A percentile compares a stretch with the other conserved stretches of the same genome.
phyloP scores from a whole-genome alignment of 2,113 vertebrate genomes.

The Balaeniceps rex region DNA sequence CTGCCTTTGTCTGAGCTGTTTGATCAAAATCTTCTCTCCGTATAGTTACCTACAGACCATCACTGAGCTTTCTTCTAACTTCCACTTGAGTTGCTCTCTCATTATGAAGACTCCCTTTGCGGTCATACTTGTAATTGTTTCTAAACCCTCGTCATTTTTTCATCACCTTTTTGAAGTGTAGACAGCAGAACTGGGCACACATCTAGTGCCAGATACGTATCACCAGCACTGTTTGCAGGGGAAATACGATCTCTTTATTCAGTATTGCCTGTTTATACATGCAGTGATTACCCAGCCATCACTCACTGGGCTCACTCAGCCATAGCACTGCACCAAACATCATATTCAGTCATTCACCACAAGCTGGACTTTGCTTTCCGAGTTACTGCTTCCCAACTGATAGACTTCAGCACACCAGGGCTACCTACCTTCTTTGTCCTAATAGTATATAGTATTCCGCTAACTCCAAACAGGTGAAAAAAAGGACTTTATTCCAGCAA shows the following conservation, averaged over 20 bases:
- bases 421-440: not conserved
- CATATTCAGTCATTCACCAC: not conserved
- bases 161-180: conserved; percentile 22
- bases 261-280: not conserved
- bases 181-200: not conserved
- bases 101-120: not conserved
- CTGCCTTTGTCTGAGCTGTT: not conserved
- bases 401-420: not conserved
- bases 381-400: not conserved
- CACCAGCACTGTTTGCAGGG: not conserved
- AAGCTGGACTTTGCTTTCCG: not conserved
- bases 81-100: not conserved
- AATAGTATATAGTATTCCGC: not conserved
- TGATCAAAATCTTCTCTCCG: not conserved
- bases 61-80: not conserved
- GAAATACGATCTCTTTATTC: conserved; percentile 24
- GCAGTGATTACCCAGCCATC: not conserved
- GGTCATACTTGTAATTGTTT: not conserved
- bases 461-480: not conserved
- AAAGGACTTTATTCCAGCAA: not conserved
- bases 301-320: conserved; percentile 32
- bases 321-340: conserved; percentile 1
- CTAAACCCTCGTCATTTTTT: conserved; percentile 11
- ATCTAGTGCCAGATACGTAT: not conserved
- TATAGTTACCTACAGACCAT: not conserved